phyloP scores from a whole-genome alignment of 2,113 vertebrate species.

The Prunella himalayana region DNA sequence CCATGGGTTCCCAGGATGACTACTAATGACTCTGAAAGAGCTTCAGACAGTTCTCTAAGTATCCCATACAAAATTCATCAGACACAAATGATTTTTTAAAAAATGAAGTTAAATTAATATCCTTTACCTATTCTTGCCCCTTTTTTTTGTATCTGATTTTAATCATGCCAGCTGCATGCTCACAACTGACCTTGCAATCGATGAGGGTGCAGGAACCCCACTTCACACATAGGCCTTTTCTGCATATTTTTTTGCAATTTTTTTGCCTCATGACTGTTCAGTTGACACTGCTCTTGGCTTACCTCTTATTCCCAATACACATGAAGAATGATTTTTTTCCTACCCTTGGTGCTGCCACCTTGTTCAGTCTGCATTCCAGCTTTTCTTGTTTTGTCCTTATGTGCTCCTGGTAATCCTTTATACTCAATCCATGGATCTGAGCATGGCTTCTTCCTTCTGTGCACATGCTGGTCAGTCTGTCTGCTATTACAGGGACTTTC shows the following conservation, averaged over 20 bases:
- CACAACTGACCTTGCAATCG: neutral
- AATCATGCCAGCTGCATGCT: neutral
- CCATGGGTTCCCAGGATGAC: neutral
- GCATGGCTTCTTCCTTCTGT: neutral
- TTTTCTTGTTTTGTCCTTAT: neutral
- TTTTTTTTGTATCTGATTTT: neutral
- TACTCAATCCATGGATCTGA: neutral
- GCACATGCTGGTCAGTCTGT: neutral
- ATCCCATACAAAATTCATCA: constrained; percentile 11
- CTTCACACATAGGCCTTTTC: neutral
- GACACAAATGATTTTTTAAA: neutral
- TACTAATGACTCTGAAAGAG: neutral
- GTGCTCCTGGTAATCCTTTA: neutral
- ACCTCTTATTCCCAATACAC: neutral
- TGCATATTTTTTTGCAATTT: neutral
- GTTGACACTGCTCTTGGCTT: neutral
- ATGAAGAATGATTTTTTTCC: neutral
- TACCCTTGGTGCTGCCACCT: neutral
- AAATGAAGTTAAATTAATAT: neutral
- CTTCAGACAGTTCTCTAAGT: neutral
- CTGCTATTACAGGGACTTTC: neutral
- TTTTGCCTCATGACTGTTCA: neutral
- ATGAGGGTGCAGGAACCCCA: neutral
- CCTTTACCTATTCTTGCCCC: neutral
- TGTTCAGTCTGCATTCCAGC: neutral